Percentiles rank a stretch among this genome's conserved stretches.
phyloP scores from a whole-genome alignment of 2,797 vertebrate genomes.

The Selene dorsalis region DNA sequence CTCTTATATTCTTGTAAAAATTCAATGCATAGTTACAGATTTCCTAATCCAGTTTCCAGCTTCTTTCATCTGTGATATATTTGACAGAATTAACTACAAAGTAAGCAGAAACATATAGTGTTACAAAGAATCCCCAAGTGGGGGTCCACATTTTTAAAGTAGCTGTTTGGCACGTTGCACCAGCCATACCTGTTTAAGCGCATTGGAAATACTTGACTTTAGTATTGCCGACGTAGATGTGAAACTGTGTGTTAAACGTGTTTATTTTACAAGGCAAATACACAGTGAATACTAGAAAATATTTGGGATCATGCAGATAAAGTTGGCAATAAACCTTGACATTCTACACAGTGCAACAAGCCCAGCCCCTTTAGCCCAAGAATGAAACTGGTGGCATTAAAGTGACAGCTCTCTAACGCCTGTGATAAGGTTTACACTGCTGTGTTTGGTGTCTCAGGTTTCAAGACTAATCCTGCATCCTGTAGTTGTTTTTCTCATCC shows the following conservation, averaged over 20 bases:
- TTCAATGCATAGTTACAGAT: neutral
- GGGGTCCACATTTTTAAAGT: too few species aligned
- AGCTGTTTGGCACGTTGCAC: too few species aligned
- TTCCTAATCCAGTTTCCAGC: neutral
- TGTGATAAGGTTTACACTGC: slow-evolving; percentile 25
- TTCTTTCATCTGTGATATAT: too few species aligned
- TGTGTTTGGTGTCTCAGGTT: slow-evolving; percentile 55
- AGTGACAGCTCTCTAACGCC: neutral
- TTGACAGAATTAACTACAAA: too few species aligned
- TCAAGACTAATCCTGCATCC: slow-evolving; percentile 56
- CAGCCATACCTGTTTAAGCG: too few species aligned
- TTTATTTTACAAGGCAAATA: neutral
- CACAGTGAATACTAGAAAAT: neutral
- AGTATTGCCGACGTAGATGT: too few species aligned
- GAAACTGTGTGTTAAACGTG: neutral
- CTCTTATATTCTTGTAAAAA: neutral
- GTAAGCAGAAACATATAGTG: too few species aligned
- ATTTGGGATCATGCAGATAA: neutral
- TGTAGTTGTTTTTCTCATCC: slow-evolving; percentile 31
- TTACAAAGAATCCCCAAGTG: too few species aligned
- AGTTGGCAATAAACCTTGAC: slow-evolving; percentile 18
- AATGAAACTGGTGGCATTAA: slow-evolving; percentile 41
- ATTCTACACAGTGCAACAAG: slow-evolving; percentile 39
- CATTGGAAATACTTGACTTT: too few species aligned
- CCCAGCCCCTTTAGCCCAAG: slow-evolving; percentile 41